Evolutionary conservation across 1,140 invertebrate species (phyloP), one percentile per base, ranked within the genome.

Genomic region (Polypedilum vanderplanki): DNA sequence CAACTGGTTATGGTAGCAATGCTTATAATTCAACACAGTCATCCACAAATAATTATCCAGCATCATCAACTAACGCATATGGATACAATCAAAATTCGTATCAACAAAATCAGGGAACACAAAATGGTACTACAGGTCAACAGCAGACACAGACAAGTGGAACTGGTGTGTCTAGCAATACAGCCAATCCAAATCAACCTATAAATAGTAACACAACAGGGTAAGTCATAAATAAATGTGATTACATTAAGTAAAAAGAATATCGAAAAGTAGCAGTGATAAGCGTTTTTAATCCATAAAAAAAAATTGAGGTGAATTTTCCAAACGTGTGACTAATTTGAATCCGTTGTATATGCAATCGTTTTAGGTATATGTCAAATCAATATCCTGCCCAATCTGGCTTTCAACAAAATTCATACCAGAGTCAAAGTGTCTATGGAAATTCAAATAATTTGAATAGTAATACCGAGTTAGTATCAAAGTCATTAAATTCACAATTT

Each of bases 401-500:
- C 70, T 83, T 81, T 76, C 80, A 81, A 77, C 81, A 82, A 79
- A 81, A 79, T 80, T 81, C 81, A 77, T 83, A 83, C 78, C 81
- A 82, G 78, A 81, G 79, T 78, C 82, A 83, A 78, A 83, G 80
- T 78, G 81, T 83, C 73, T 83, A 83, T 80, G 82, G 82, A 77
- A 81, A 77, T 74, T 78, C 65, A 18, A 70, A 81, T 78, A 80
- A 80, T 77, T 78, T 83, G 64, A 79, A 79, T 75, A 82, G 81
- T 78, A 82, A 77, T 78, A 79, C 81, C 79, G 81, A 81, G 81
- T 82, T 81, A 76, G 81, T 81, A 79, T 12, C 20, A 17, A 18
- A 40, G 46, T 65, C 7, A 12, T 8, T 22, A 18, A 40, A n/a
- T 20, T 33, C 7, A 70, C 7, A 3, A 22, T 73, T 41, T 40